These are phyloP conservation scores for Stomatorhinus ivindoensis DNA, from an alignment of 2,113 vertebrate species.

Conservation along the genomic window DNA sequence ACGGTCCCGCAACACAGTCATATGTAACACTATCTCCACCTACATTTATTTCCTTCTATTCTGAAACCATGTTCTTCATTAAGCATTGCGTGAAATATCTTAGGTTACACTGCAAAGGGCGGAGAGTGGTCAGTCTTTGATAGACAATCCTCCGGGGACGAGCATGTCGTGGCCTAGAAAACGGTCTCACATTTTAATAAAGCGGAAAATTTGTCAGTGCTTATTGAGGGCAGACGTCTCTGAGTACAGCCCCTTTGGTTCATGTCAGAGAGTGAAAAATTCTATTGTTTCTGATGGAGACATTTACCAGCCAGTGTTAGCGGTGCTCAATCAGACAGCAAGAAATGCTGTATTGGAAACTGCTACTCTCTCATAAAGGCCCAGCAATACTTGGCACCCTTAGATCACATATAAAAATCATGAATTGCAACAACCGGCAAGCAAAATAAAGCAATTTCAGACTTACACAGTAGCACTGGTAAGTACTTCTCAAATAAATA, in stretches of 20 bases:
- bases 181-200: neutral
- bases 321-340: neutral
- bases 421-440: neutral
- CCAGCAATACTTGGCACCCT: neutral
- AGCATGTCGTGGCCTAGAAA: neutral
- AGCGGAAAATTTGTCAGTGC: neutral
- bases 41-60: neutral
- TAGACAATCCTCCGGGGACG: neutral
- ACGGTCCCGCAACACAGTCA: neutral
- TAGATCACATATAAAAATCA: neutral
- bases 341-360: neutral
- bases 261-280: neutral
- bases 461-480: neutral
- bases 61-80: neutral
- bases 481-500: neutral
- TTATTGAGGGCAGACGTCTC: neutral
- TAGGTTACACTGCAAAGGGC: neutral
- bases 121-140: neutral
- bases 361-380: neutral
- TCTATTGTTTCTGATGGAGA: neutral
- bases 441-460: neutral
- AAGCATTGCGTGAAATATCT: neutral
- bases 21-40: slow-evolving; percentile 9
- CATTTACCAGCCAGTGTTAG: neutral
- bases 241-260: neutral